Conservation (phyloP, 2,888 invertebrate species). For the Hyalella azteca region DNA sequence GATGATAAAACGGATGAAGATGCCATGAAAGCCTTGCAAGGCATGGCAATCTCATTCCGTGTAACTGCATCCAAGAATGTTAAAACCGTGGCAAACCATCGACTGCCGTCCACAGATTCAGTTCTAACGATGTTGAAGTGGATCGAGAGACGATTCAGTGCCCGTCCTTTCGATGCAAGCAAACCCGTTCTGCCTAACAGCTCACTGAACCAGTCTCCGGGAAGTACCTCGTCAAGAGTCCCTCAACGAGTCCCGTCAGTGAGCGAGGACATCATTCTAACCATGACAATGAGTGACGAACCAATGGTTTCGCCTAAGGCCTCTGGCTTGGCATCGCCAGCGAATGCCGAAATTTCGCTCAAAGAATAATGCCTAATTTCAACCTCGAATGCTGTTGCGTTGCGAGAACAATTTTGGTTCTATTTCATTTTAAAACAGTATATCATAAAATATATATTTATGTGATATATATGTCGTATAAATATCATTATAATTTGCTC, state of each 20-base stretch:
- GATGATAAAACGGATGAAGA: slow-evolving; percentile 63
- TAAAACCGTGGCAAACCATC: slow-evolving; percentile 84
- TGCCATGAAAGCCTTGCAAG: slow-evolving; percentile 63
- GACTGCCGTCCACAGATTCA: slow-evolving; percentile 86
- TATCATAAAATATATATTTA: too few relatives aligned
- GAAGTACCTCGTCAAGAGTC: neutral
- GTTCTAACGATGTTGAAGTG: slow-evolving; percentile 88
- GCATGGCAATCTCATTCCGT: slow-evolving; percentile 89
- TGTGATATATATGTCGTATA: too few relatives aligned
- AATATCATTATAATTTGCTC: too few relatives aligned
- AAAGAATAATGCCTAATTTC: too few relatives aligned
- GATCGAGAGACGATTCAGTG: slow-evolving; percentile 64
- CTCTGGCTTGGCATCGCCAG: too few relatives aligned
- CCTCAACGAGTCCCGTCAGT: neutral
- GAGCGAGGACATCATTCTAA: neutral
- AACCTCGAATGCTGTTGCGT: too few relatives aligned
- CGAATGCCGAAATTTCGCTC: too few relatives aligned
- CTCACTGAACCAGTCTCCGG: slow-evolving; percentile 42
- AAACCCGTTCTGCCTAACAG: slow-evolving; percentile 41
- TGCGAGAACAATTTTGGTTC: too few relatives aligned
- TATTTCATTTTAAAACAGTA: too few relatives aligned
- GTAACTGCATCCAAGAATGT: slow-evolving; percentile 84
- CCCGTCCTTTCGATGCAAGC: slow-evolving; percentile 44
- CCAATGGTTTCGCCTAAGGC: neutral
- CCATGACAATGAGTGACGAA: neutral